Evolutionary conservation across 2,888 invertebrate genomes (phyloP), one percentile per base, ranked within the genome.

Genomic region (Archips xylosteana): DNA sequence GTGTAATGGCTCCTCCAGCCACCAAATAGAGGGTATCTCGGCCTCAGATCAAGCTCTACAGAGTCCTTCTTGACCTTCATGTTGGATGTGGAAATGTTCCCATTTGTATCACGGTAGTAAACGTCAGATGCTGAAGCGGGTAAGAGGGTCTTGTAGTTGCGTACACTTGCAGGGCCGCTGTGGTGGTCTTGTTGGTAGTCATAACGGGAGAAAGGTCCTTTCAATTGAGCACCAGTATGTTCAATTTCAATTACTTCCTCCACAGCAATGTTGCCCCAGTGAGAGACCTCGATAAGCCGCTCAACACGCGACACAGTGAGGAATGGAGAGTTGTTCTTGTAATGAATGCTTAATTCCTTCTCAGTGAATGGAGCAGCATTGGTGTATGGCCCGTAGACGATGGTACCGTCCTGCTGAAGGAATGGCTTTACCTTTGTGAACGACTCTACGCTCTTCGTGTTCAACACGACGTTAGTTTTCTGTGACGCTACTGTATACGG

Each of bases 1-100:
- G 97, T 97, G 90, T 99, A 99, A 81, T 98, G 98, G 9, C 99
- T 99, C 89, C 98, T 98, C 99, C 99, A 99, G 13, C 99, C 99
- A 71, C 99, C 99, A 89, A 99, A 99, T 4, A 99, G 95, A 3
- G 99, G 99, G 90, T 99, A 99, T 82, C 99, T 95, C 0, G 99
- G 99, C 66, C 98, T 95, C n/a, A 99, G 95, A 84, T 99, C 99
- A 3, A 99, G 92, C 85, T 99, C 99, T 8, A 99, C 98, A 54
- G 98, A 97, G 85, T 99, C 99, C 79, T 98, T 97, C 80, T 97
- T 95, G 36, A 97, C 94, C 78, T 97, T 96, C 94, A 99, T 97
- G 88, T 98, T 97, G 0, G 99, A 99, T 10, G 99, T 99, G 0
- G 99, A 99, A 83, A 99, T 99, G 89, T 99, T 99, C 54, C 98